Evolutionary conservation across 2,888 invertebrate genomes (phyloP), one percentile per base, ranked within the genome.

Genomic region (Harpalus rubripes): DNA sequence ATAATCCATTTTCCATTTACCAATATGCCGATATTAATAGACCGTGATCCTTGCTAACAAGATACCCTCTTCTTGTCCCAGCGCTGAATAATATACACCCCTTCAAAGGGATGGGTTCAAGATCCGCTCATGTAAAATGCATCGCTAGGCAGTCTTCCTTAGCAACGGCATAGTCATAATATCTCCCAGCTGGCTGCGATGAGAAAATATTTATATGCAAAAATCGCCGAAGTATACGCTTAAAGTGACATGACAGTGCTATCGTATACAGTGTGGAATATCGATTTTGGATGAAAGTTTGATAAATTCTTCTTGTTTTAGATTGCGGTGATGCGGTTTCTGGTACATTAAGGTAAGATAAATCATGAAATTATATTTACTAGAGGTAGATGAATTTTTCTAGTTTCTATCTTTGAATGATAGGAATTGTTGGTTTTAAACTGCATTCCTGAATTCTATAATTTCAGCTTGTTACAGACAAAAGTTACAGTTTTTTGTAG

Each of bases 41-140:
- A 63, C 63, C 7, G n/a, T 26, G 22, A 26, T 26, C 22, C 26
- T 22, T 22, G 12, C 8, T 61, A 61, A 61, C 59, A 16, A 61
- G 63, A 61, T 3, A n/a, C 18, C 26, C 39, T 8, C 39, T 12
- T 39, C 15, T n/a, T 32, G 52, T 65, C 44, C 52, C 12, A 1
- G 12, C 52, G 8, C n/a, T 81, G 81, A 81, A 81, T 81, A 81
- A 81, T 81, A 26, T 68, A 80, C 78, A 26, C 16, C 41, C 16
- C 39, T 44, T 56, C 52, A 68, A 58, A 72, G 72, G 15, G 3
- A 10, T 12, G 72, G 52, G 52, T 65, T 68, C 68, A 39, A 68
- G 32, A 58, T 72, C 81, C 56, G 26, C 81, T 81, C 82, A 82
- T 82, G 82, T 82, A 82, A 72, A 82, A 82, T 82, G 52, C 82